Base-by-base conservation (phyloP, 2,113 vertebrate genomes). In the Chloroceryle aenea region DNA sequence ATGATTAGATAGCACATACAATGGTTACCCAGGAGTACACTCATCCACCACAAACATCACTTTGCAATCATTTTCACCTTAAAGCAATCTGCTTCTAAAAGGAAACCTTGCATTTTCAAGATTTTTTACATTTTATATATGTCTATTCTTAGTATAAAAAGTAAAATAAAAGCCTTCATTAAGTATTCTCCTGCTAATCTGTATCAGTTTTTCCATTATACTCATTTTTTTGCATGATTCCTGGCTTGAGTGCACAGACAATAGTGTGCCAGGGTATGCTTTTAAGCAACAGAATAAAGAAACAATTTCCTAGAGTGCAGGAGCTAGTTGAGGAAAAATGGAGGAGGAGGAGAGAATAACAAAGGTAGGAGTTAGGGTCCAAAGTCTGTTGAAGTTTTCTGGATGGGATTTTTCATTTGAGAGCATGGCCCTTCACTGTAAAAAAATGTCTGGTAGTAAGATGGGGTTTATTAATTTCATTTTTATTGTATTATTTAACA, bases 231-330 rank as follows among this genome's bases (percentile, higher is more conserved):
- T 81, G 47, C 48, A 48, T 61, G 55, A 64, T 15, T 90, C 58
- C 42, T 53, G 59, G 42, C 90, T 68, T 81, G 63, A 95, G 83
- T 84, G 55, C 82, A 72, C 30, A 88, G 67, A 90, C 55, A 94
- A 78, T 85, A 74, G 67, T n/a, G 21, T 80, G 55, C 52, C 50
- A 52, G 38, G 15, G 38, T 86, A 86, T 90, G 85, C 75, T 95
- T 96, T 96, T 86, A 95, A 93, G 78, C 38, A 67, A 75, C 90
- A 90, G 76, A 94, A 93, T 84, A 92, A 87, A 86, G 88, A 92
- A 96, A 80, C 67, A 76, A 91, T 93, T 94, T 82, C 91, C 25
- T 78, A 68, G 68, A 87, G 74, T 96, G 53, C 27, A 87, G 85
- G 47, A 88, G 50, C 82, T 87, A 45, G n/a, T 68, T 86, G 29